Evolutionary conservation across 2,888 invertebrate genomes (phyloP), one percentile per base, ranked within the genome.

Genomic region (Congeria kusceri): DNA sequence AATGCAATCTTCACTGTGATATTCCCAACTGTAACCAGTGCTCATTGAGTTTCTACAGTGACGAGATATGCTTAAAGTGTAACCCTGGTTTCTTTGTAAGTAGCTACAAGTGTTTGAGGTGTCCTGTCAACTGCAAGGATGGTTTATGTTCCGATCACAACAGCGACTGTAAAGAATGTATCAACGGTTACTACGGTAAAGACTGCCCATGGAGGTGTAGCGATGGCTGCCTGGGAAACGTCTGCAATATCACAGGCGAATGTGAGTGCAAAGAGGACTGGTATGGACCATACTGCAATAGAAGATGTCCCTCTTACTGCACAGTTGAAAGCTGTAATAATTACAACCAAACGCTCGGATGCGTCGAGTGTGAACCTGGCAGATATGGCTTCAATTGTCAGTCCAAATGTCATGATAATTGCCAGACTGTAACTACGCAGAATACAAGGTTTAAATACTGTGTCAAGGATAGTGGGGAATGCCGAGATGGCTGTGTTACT

Each of bases 351-450:
- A 65, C 74, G 28, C 71, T 80, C 39, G 59, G 44, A 13, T 86
- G 87, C 70, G 47, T 68, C 1, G 63, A 57, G 11, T 86, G 86
- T 71, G 69, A 80, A 49, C 62, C 83, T 20, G 79, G 79, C 9
- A 78, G 61, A 58, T 85, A 80, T 72, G 87, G 87, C 11, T 32
- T 32, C 0, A 47, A 46, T 7, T 87, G 87, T 81, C 79, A 85
- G 18, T 46, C 46, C 9, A 32, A 49, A 18, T 86, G 86, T 58
- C 77, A 70, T 61, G 13, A 7, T 1, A 29, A 78, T 23, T 83
- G 83, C 61, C 64, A 65, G 25, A 65, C 71, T 15, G 71, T 58
- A 44, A 63, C 72, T n/a, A 71, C 58, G 29, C 25, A 32, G 27
- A 70, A 72, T 27, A 70, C 66, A 56, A 69, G 66, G 49, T 75